Evolutionary conservation across 2,797 vertebrate species (phyloP).

Genomic region (Eupleurogrammus muticus): DNA sequence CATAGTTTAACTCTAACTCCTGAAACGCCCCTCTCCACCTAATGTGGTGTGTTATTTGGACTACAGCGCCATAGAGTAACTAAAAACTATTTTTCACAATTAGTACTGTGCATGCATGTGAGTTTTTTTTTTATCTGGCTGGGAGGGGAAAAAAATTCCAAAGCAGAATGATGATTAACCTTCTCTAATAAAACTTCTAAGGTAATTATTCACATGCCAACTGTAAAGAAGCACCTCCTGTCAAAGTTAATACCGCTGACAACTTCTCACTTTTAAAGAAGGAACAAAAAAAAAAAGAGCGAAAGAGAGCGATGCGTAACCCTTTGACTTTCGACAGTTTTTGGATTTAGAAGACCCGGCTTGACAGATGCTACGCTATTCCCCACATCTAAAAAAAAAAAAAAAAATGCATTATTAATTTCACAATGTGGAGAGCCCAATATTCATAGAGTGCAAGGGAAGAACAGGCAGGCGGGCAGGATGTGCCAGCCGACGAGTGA

Average conservation of each 20-base stretch:
- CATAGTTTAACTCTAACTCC: too few relatives aligned
- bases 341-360: constrained; percentile 69
- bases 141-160: constrained; percentile 17
- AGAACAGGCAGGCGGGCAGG: constrained; percentile 47
- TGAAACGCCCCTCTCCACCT: too few relatives aligned
- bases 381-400: constrained; percentile 52
- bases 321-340: constrained; percentile 72
- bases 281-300: constrained; percentile 41
- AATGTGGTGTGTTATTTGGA: too few relatives aligned
- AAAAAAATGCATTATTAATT: constrained; percentile 83
- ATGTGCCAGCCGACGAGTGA: constrained; percentile 62
- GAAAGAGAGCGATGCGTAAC: constrained; percentile 50
- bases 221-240: constrained; percentile 48
- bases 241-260: constrained; percentile 71
- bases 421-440: constrained; percentile 72
- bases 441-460: constrained; percentile 61
- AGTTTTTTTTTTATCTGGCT: constrained; percentile 9
- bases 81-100: too few relatives aligned
- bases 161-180: constrained; percentile 70
- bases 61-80: too few relatives aligned
- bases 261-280: constrained; percentile 62
- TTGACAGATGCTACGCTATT: constrained; percentile 74
- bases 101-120: too few relatives aligned
- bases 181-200: constrained; percentile 61
- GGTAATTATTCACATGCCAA: constrained; percentile 61